Conservation (phyloP, 2,113 vertebrate species). For the Sinocyclocheilus grahami region DNA sequence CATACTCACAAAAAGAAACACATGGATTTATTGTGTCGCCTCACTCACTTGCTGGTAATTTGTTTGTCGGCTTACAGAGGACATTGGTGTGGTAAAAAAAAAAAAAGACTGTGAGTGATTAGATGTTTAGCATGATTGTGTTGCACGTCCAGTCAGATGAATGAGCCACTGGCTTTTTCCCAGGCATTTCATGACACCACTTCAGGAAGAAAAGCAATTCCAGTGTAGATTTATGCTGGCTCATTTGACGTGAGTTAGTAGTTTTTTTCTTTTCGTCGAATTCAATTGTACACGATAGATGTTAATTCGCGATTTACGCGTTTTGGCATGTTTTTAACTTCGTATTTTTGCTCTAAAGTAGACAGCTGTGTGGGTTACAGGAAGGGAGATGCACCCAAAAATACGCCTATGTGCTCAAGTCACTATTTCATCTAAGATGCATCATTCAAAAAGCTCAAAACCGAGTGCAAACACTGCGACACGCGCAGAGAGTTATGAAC, state of each 20-base stretch:
- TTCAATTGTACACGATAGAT: slow-evolving; percentile 48
- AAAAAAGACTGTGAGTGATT: slow-evolving; percentile 42
- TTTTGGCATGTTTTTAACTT: slow-evolving; percentile 3
- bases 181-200: slow-evolving; percentile 44
- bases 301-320: slow-evolving; percentile 3
- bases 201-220: slow-evolving; percentile 36
- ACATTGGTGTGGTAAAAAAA: slow-evolving; percentile 36
- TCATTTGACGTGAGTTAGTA: slow-evolving; percentile 28
- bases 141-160: slow-evolving; percentile 20
- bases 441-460: slow-evolving; percentile 40
- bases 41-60: slow-evolving; percentile 51
- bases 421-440: slow-evolving; percentile 9
- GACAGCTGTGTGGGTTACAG: slow-evolving; percentile 24
- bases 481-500: slow-evolving; percentile 69
- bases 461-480: slow-evolving; percentile 62
- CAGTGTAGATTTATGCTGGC: slow-evolving; percentile 39
- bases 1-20: slow-evolving; percentile 36
- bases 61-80: slow-evolving; percentile 41
- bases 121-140: slow-evolving; percentile 39
- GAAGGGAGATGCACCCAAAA: neutral
- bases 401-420: neutral
- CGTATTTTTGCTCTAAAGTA: neutral
- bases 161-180: slow-evolving; percentile 35
- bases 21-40: slow-evolving; percentile 48
- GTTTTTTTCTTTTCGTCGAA: slow-evolving; percentile 41